A percentile compares a stretch with the other conserved stretches of the same genome.
Conservation (phyloP, 2,113 vertebrate genomes). For the Spilogale gracilis region DNA sequence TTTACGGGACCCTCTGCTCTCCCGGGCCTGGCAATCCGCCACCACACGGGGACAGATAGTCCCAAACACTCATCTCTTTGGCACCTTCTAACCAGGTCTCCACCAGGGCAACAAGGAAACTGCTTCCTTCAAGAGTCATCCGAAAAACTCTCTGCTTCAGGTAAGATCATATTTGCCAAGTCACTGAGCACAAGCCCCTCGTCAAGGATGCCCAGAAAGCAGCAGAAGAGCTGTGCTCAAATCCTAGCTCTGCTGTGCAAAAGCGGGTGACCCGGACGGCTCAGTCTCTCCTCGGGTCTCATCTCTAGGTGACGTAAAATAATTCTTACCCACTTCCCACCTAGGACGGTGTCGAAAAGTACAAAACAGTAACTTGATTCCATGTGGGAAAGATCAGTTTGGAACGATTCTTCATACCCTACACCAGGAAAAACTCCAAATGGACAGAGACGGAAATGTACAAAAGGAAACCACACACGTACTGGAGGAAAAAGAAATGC, state of each 20-base stretch:
- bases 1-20: neutral
- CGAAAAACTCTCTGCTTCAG: neutral
- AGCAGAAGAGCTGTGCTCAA: neutral
- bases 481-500: neutral
- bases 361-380: neutral
- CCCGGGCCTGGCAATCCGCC: neutral
- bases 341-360: neutral
- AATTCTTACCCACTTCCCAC: neutral
- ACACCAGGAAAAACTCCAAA: neutral
- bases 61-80: neutral
- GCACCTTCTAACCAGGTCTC: neutral
- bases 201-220: neutral
- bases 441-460: neutral
- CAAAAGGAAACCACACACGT: neutral
- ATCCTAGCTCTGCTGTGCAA: rapidly evolving
- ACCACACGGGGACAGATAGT: neutral
- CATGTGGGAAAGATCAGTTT: neutral
- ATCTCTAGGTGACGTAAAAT: too few species aligned
- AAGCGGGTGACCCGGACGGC: neutral
- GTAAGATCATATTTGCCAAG: neutral
- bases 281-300: neutral
- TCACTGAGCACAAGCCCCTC: neutral
- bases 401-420: neutral
- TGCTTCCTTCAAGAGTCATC: neutral
- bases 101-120: neutral